phyloP scores from a whole-genome alignment of 2,888 invertebrate genomes.

The Eristalinus sepulchralis region DNA sequence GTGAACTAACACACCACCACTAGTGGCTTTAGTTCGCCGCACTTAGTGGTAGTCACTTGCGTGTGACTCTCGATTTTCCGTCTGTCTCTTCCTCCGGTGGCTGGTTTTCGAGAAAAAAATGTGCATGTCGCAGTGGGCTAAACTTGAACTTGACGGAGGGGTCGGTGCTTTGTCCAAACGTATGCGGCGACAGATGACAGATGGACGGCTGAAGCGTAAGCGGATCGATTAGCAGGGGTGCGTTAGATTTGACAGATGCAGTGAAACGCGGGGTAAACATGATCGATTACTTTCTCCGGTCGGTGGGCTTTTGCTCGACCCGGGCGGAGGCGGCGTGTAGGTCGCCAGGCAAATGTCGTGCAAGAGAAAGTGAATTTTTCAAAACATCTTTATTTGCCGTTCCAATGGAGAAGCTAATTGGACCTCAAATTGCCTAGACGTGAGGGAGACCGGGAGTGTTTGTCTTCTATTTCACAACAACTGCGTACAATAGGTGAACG shows the following conservation, averaged over 20 bases:
- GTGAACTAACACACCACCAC: slow-evolving; percentile 37
- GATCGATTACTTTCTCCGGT: slow-evolving; percentile 36
- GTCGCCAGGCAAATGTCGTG: slow-evolving; percentile 2
- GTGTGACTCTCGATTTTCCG: not conserved
- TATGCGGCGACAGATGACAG: not conserved
- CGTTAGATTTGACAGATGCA: slow-evolving; percentile 41
- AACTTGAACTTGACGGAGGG: not conserved
- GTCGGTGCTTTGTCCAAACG: not conserved
- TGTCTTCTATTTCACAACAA: not conserved
- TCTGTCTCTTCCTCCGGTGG: not conserved
- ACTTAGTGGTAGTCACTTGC: not conserved
- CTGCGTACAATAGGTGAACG: not conserved
- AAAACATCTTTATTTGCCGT: slow-evolving; percentile 14
- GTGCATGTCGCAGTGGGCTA: not conserved
- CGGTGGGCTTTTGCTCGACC: not conserved
- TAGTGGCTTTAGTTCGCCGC: slow-evolving; percentile 32
- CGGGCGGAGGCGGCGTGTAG: not conserved
- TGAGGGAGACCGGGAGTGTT: not conserved
- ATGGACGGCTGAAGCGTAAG: not conserved
- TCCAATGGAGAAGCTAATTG: slow-evolving; percentile 37
- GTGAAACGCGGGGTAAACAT: slow-evolving; percentile 40
- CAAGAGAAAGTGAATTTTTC: slow-evolving; percentile 42
- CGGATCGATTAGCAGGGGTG: slow-evolving; percentile 52
- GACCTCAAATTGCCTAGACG: slow-evolving; percentile 7
- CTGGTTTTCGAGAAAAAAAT: not conserved